Base-by-base conservation (phyloP, 1,140 invertebrate genomes). In the Dysdera silvatica region DNA sequence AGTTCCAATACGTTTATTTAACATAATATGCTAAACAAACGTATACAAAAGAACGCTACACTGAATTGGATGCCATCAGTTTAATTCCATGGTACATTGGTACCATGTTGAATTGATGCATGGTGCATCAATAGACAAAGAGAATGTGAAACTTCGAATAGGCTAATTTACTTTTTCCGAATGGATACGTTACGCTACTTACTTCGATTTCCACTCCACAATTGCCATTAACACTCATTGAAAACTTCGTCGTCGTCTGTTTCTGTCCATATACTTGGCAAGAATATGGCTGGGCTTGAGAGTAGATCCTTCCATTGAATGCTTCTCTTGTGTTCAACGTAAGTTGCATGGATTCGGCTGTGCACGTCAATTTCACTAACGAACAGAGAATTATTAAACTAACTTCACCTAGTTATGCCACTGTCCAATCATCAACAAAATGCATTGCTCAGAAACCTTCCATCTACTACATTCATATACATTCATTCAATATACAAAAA, bases 331-430 rank as follows among this genome's bases (percentile, higher is more conserved):
- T 82, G 10, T 70, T 71, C 8, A 83, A 68, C 16, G 75, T 74
- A 0, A 83, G 69, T 3, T 72, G 76, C 75, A 83, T 77, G 2
- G 64, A 70, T 6, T 75, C 72, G 29, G 77, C 74, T 14, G 71
- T 74, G 66, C 82, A 83, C 3, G 70, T 70, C 4, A 83, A 75
- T 57, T 72, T 75, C 60, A 83, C 64, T 68, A 14, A 2, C n/a
- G 6, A 1, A 18, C 26, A 53, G 4, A 18, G 4, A 16, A 4
- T 16, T 24, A 16, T 35, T 56, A 5, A 10, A 49, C 41, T 48
- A 18, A 26, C 45, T 20, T n/a, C 41, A 10, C 10, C 20, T 35
- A n/a, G 32, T 35, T 26, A 45, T 40, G n/a, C 14, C 33, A 51
- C 48, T 14, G 16, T 16, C 14, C 16, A 51, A 40, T 18, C 48